phyloP scores from a whole-genome alignment of 2,113 vertebrate genomes.

The Trichomycterus rosablanca region DNA sequence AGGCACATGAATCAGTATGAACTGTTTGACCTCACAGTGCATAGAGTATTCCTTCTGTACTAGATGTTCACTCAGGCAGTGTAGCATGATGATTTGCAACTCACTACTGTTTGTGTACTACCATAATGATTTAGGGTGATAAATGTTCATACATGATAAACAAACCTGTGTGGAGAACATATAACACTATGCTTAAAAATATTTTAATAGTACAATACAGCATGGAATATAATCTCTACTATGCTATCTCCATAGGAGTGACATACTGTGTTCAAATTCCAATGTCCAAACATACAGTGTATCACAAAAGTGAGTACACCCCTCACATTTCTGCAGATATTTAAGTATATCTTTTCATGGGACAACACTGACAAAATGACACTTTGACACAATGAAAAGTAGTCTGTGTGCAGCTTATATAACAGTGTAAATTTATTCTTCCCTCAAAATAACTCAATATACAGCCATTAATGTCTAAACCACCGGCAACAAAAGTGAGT shows the following conservation, averaged over 20 bases:
- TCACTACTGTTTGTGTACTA: slow-evolving; percentile 26
- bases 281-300: slow-evolving; percentile 5
- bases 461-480: no score
- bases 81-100: background rate
- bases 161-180: slow-evolving; percentile 1
- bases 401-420: no score
- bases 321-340: no score
- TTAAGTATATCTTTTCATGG: no score
- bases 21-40: slow-evolving; percentile 3
- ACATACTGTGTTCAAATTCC: slow-evolving; percentile 18
- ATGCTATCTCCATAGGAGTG: slow-evolving; percentile 34
- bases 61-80: slow-evolving; percentile 3
- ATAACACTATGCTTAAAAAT: slow-evolving; percentile 1
- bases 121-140: slow-evolving; percentile 18
- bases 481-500: no score
- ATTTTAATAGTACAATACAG: slow-evolving; percentile 5
- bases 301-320: no score
- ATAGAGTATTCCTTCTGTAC: slow-evolving; percentile 6
- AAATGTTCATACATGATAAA: slow-evolving; percentile 14
- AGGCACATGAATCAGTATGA: slow-evolving; percentile 20
- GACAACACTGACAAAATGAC: no score
- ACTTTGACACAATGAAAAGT: no score
- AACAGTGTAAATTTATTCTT: no score
- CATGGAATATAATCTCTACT: background rate
- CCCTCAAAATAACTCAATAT: no score